Conservation (phyloP, 2,113 vertebrate species). For the Pampusana beccarii region DNA sequence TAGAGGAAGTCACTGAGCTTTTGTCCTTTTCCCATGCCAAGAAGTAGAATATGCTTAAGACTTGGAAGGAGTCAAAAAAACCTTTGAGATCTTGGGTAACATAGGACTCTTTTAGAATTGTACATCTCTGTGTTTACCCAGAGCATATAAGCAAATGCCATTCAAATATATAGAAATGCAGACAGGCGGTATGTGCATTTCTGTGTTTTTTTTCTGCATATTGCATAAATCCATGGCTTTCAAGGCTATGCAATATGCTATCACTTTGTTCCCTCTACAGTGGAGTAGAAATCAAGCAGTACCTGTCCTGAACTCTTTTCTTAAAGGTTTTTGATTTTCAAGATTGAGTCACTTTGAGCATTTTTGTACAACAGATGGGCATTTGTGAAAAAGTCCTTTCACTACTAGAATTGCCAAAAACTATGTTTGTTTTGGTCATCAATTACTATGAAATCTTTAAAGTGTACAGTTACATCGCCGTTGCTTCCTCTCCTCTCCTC, state of each 20-base stretch:
- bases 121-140: background rate
- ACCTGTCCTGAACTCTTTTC: background rate
- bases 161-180: background rate
- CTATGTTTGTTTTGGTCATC: background rate
- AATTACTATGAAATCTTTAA: background rate
- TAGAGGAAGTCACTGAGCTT: background rate
- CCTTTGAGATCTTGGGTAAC: background rate
- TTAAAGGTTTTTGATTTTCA: background rate
- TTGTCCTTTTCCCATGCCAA: background rate
- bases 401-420: background rate
- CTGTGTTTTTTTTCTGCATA: background rate
- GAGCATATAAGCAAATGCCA: background rate
- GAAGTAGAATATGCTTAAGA: background rate
- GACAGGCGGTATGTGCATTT: background rate
- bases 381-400: background rate
- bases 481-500: background rate
- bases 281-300: background rate
- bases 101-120: background rate
- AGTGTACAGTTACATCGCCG: background rate
- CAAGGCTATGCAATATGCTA: background rate
- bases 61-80: background rate
- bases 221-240: background rate
- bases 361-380: background rate
- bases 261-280: background rate
- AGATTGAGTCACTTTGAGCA: background rate